Evolutionary conservation across 2,113 vertebrate genomes (phyloP).

Genomic region (Gasterosteus nipponicus): DNA sequence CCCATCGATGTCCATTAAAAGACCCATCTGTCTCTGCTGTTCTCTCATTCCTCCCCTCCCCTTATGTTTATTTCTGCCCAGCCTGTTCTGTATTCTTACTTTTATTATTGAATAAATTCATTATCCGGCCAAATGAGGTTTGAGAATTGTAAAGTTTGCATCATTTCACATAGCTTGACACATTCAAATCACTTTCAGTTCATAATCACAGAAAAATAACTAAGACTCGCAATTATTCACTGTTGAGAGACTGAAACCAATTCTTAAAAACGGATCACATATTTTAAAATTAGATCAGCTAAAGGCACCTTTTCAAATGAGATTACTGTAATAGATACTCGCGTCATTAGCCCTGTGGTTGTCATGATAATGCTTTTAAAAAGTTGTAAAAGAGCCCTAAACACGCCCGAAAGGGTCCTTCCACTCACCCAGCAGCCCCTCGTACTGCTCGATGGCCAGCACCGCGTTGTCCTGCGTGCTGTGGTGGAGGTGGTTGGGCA

Average conservation of each 20-base stretch:
- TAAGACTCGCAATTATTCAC: neutral
- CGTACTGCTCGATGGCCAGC: slow-evolving; percentile 97
- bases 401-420: too few species aligned
- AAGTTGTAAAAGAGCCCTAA: neutral
- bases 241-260: neutral
- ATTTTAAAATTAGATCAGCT: neutral
- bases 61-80: neutral
- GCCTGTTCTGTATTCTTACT: neutral
- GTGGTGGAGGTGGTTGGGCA: slow-evolving; percentile 99
- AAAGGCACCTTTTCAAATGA: neutral
- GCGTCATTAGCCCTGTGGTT: neutral
- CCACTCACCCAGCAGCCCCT: slow-evolving; percentile 87
- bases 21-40: neutral
- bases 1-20: neutral
- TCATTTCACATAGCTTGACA: neutral
- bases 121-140: neutral
- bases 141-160: neutral
- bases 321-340: neutral
- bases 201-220: neutral
- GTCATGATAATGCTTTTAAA: neutral
- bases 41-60: too few species aligned
- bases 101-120: neutral
- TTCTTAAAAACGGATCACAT: neutral
- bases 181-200: neutral
- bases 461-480: slow-evolving; percentile 99